Base-by-base conservation (phyloP, 2,888 invertebrate genomes). In the Drosophila heteroneura region DNA sequence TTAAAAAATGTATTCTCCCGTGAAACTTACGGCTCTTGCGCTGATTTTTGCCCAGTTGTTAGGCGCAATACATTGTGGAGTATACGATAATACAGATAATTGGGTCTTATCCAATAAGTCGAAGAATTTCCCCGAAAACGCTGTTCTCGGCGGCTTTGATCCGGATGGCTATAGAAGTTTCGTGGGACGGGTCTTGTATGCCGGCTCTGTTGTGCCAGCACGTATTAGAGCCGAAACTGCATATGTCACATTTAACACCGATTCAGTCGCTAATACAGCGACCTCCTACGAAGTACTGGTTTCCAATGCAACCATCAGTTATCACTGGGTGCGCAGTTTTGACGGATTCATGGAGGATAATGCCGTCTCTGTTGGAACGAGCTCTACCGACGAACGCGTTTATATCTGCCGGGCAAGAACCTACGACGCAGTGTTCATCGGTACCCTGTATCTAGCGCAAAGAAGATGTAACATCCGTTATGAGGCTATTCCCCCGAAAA, bases 311-410 rank as follows among this genome's bases (percentile, higher is more conserved):
- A 65, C 81, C 9, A 0, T 68, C 5, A 65, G 58, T 14, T 83
- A 84, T 32, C 22, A 60, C 0, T 83, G 83, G 83, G 61, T 69
- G 3, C 76, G 72, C 26, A 83, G 86, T 22, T 83, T 7, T 52
- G 82, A 86, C 62, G 83, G 83, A 9, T 82, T 35, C 47, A 54
- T 44, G 58, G 83, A 83, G 52, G 54, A 32, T 22, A 52, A 60
- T 22, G 14, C 57, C 4, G 84, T 83, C 1, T 64, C 77, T n/a
- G 79, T 79, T 2, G 83, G 83, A 1, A 84, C 84, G 1, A 73
- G 52, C 26, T 3, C 12, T 5, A 3, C 6, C 12, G 72, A 81
- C 26, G 88, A 88, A 19, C 74, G 70, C 7, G 59, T 76, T 2
- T 88, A 56, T 53, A 26, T 66, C 14, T 85, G 84, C 49, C 78